Percentiles rank a stretch among this genome's conserved stretches.
Conservation (phyloP, 2,888 invertebrate species). For the Zele albiditarsus region DNA sequence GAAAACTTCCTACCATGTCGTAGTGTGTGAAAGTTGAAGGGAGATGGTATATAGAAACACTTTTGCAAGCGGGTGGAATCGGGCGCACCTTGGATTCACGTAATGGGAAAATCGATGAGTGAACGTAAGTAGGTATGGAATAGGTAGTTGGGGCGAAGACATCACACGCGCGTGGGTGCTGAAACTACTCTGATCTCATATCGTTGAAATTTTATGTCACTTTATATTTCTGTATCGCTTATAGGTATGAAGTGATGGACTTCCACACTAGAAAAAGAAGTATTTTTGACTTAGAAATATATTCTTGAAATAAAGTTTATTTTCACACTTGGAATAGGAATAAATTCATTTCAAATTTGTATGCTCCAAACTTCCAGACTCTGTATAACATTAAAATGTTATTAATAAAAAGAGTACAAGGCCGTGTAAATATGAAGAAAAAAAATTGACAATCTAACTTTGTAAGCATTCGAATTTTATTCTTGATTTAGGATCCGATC, state of each 20-base stretch:
- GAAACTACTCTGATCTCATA: constrained; percentile 48
- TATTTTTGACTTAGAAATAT: no score
- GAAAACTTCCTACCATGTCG: constrained; percentile 17
- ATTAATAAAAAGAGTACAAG: no score
- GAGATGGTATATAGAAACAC: constrained; percentile 17
- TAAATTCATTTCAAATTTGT: no score
- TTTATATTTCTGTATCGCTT: constrained; percentile 38
- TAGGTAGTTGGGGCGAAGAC: constrained; percentile 31
- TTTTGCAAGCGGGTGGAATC: constrained; percentile 34
- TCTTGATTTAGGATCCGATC: no score
- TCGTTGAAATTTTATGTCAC: constrained; percentile 50
- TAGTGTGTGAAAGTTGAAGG: constrained; percentile 34
- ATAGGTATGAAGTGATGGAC: not conserved
- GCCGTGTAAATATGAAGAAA: no score
- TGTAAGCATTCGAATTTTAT: no score
- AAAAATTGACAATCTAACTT: no score
- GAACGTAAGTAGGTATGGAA: constrained; percentile 49
- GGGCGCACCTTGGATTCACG: constrained; percentile 61
- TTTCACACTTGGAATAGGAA: no score
- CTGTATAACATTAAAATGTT: no score
- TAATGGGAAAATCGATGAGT: constrained; percentile 66
- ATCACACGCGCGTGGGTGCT: constrained; percentile 35
- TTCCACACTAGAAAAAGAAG: no score
- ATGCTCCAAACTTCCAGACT: no score
- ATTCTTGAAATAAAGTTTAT: no score